Evolutionary conservation across 2,797 vertebrate species (phyloP).

Genomic region (Sebastes cheni): DNA sequence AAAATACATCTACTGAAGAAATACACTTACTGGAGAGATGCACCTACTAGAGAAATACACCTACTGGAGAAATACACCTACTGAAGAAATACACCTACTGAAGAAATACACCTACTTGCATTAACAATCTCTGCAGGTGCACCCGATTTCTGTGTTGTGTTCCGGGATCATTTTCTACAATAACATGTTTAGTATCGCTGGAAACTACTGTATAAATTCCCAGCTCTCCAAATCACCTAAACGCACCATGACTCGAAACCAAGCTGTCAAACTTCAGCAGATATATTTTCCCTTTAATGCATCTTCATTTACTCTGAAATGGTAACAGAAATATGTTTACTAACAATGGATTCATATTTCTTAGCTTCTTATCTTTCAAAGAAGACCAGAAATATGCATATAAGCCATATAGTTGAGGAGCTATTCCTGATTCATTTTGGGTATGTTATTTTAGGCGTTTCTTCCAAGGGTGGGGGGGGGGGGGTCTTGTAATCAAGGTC

Average conservation of each 20-base stretch:
- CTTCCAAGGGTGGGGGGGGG: fast-evolving
- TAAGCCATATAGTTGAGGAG: too few relatives aligned
- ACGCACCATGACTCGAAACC: not conserved
- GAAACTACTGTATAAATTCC: not conserved
- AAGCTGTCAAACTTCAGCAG: not conserved
- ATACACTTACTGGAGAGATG: too few relatives aligned
- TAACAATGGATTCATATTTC: too few relatives aligned
- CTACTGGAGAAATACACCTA: too few relatives aligned
- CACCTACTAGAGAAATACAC: too few relatives aligned
- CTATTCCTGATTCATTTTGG: too few relatives aligned
- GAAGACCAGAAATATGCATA: too few relatives aligned
- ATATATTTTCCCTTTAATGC: not conserved
- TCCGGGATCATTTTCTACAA: not conserved
- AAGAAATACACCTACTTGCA: not conserved
- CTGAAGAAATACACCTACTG: too few relatives aligned
- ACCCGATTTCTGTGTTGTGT: not conserved
- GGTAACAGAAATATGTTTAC: too few relatives aligned
- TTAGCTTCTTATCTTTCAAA: too few relatives aligned
- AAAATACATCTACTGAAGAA: too few relatives aligned
- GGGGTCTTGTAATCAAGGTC: not conserved
- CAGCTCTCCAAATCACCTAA: not conserved
- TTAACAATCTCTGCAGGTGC: not conserved
- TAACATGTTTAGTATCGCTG: not conserved
- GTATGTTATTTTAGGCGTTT: too few relatives aligned
- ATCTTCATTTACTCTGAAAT: not conserved